Base-by-base conservation (phyloP, 2,113 vertebrate genomes). In the Ptilorrhoa leucosticta region DNA sequence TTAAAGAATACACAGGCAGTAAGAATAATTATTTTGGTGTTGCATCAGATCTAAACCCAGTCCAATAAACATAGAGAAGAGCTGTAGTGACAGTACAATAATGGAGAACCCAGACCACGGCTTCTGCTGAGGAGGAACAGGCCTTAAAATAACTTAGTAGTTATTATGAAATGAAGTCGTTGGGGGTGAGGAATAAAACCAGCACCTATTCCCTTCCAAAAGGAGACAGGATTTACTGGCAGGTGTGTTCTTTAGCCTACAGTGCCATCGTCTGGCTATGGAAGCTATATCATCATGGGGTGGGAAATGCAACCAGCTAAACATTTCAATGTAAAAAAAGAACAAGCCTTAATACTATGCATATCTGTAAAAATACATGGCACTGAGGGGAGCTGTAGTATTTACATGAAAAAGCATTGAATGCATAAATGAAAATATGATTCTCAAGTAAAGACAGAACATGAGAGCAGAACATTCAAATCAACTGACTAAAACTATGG, bases 191-290 rank as follows among this genome's bases (percentile, higher is more conserved):
- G 18, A 37, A 30, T 17, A 56, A 61, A 60, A 8, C 31, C 47
- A 68, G 2, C 26, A 23, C 21, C 18, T 11, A 17, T 45, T 54
- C 22, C 22, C 30, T 4, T 16, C 21, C 0, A 1, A 11, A 73
- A 50, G 21, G 15, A 69, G 17, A 6, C 51, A 37, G 64, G 17
- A n/a, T 54, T 42, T 8, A 8, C 24, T 4, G 48, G 56, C 13
- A 7, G 2, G 3, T 7, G 2, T 71, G 61, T 88, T 66, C 83
- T 84, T 94, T 79, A 97, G 97, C 97, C 39, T 96, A 35, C 84
- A 97, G 96, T 98, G 98, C 98, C 98, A 98, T 96, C 98, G 98
- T 66, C 98, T 98, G 98, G 98, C 82, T 76, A 2, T 1, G 13
- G 11, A 2, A 28, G 70, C 28, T 37, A 31, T 27, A 51, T 9